phyloP scores from a whole-genome alignment of 2,113 vertebrate species.

The Nycticebus coucang region DNA sequence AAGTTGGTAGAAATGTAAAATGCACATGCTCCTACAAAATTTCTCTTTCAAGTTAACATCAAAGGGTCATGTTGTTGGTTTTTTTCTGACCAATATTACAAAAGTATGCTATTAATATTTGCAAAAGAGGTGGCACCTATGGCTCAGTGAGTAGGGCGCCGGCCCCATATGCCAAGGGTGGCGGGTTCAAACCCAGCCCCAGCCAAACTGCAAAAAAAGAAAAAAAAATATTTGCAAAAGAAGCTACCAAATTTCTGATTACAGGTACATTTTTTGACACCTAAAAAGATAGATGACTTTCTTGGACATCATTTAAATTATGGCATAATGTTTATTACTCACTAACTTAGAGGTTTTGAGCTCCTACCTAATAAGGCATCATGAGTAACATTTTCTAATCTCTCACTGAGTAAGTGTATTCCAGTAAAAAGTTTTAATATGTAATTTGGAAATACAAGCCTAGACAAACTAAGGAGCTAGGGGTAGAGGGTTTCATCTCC shows the following conservation, averaged over 20 bases:
- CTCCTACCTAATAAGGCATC: background rate
- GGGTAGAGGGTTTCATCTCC: background rate
- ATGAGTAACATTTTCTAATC: background rate
- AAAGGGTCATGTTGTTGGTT: background rate
- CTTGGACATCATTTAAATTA: background rate
- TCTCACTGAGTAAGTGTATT: background rate
- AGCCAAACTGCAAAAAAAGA: no score
- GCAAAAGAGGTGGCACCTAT: no score
- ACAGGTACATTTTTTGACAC: background rate
- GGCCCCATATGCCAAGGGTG: no score
- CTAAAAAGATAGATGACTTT: background rate
- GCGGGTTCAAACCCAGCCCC: no score
- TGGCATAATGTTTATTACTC: background rate
- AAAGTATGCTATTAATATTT: background rate
- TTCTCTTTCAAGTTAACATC: slow-evolving; percentile 5
- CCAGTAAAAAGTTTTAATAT: background rate
- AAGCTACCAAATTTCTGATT: background rate
- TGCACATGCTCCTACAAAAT: background rate
- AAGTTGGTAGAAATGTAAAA: slow-evolving; percentile 54
- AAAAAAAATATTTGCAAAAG: background rate
- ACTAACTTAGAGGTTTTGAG: background rate
- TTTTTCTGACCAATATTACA: background rate
- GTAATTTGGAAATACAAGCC: background rate
- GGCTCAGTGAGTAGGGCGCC: no score
- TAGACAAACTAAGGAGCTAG: background rate